These are phyloP conservation scores for Manacus vitellinus DNA, from an alignment of 2,113 vertebrate species.

Conservation along the genomic window DNA sequence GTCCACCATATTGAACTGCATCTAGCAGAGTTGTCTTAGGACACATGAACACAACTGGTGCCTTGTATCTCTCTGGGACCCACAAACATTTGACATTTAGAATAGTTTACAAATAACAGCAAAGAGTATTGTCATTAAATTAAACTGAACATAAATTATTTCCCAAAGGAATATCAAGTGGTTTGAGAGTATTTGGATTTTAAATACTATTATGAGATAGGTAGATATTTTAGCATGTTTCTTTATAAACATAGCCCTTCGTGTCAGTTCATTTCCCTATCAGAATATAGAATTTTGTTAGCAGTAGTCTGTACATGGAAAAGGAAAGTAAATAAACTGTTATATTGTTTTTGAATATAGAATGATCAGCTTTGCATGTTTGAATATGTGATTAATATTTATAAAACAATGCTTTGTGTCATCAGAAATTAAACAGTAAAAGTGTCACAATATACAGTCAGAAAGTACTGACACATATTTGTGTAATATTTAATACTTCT, in stretches of 20 bases:
- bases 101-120: not conserved
- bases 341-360: not conserved
- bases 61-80: not conserved
- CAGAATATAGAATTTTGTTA: not conserved
- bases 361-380: not conserved
- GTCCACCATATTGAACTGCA: not conserved
- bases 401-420: not conserved
- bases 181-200: not conserved
- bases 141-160: not conserved
- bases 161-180: not conserved
- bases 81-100: not conserved
- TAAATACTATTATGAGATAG: not conserved
- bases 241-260: not conserved
- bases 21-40: not conserved
- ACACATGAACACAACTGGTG: not conserved
- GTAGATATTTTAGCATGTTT: not conserved
- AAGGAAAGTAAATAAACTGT: not conserved
- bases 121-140: not conserved
- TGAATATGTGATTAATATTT: not conserved
- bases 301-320: not conserved
- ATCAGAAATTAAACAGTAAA: not conserved
- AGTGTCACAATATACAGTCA: not conserved
- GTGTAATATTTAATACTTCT: not conserved
- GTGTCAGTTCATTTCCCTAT: not conserved
- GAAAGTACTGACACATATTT: not conserved